phyloP scores from a whole-genome alignment of 2,797 vertebrate genomes.

The Scarus forsteni region DNA sequence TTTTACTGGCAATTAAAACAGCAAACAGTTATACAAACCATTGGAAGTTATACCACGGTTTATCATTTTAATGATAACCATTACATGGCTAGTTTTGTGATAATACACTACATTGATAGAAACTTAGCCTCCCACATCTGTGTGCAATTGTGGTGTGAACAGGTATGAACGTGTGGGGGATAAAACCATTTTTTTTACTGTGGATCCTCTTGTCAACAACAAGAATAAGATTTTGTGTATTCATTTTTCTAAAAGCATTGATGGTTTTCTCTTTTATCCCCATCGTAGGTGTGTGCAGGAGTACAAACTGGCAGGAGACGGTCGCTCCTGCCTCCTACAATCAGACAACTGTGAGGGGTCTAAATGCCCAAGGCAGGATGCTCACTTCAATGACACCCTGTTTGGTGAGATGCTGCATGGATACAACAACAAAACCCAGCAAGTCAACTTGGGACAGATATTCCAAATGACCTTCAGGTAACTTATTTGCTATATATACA shows the following conservation, averaged over 20 bases:
- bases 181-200: too few species aligned
- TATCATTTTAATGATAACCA: too few species aligned
- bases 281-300: conserved; percentile 94
- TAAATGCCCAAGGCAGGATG: conserved; percentile 90
- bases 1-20: too few species aligned
- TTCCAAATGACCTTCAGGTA: conserved; percentile 99
- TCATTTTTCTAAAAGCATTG: conserved; percentile 23
- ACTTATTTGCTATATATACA: conserved; percentile 36
- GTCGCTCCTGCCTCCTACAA: conserved; percentile 94
- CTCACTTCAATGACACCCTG: conserved; percentile 94
- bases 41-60: too few species aligned
- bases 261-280: conserved; percentile 28
- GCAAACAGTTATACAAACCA: too few species aligned
- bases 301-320: conserved; percentile 93
- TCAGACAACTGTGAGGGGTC: conserved; percentile 94
- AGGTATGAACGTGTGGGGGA: too few species aligned
- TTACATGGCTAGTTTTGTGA: too few species aligned
- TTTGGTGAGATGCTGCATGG: conserved; percentile 98
- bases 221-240: conserved; percentile 14
- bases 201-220: conserved; percentile 73
- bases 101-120: too few species aligned
- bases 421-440: conserved; percentile 95
- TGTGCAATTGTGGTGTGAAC: too few species aligned
- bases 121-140: too few species aligned
- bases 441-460: conserved; percentile 95